A percentile compares a stretch with the other conserved stretches of the same genome.
Conservation (phyloP, 2,797 vertebrate genomes). For the Fundulus diaphanus region DNA sequence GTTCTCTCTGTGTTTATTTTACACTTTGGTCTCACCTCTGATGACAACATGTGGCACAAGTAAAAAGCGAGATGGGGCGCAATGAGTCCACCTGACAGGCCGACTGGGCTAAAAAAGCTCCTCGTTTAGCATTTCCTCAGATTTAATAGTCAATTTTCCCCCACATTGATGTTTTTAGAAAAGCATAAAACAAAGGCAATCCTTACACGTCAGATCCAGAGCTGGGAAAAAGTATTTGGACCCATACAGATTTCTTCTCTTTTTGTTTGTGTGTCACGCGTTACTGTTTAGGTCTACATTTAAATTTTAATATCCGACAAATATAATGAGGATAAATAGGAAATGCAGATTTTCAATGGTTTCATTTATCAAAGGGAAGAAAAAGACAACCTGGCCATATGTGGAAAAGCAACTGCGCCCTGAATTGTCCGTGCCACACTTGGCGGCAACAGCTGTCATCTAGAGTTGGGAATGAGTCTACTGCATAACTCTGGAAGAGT, state of each 20-base stretch:
- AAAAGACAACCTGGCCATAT: not conserved
- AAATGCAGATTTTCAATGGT: not conserved
- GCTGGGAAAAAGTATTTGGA: not conserved
- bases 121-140: not conserved
- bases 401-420: too few species aligned
- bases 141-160: slow-evolving; percentile 13
- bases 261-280: too few species aligned
- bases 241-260: too few species aligned
- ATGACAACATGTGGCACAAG: slow-evolving; percentile 31
- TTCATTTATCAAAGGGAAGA: not conserved
- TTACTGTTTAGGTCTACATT: too few species aligned
- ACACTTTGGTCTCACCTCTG: slow-evolving; percentile 17
- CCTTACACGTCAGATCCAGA: slow-evolving; percentile 18
- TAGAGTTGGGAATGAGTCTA: too few species aligned
- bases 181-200: slow-evolving; percentile 30
- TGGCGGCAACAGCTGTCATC: too few species aligned
- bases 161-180: slow-evolving; percentile 14
- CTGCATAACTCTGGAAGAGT: not conserved
- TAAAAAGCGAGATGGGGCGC: slow-evolving; percentile 53
- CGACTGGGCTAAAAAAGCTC: not conserved
- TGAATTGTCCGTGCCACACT: too few species aligned
- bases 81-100: slow-evolving; percentile 51
- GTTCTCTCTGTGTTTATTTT: slow-evolving; percentile 13
- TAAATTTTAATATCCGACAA: not conserved
- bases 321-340: not conserved